Conservation (phyloP, 2,797 vertebrate species). For the Pangasius larnaudii region DNA sequence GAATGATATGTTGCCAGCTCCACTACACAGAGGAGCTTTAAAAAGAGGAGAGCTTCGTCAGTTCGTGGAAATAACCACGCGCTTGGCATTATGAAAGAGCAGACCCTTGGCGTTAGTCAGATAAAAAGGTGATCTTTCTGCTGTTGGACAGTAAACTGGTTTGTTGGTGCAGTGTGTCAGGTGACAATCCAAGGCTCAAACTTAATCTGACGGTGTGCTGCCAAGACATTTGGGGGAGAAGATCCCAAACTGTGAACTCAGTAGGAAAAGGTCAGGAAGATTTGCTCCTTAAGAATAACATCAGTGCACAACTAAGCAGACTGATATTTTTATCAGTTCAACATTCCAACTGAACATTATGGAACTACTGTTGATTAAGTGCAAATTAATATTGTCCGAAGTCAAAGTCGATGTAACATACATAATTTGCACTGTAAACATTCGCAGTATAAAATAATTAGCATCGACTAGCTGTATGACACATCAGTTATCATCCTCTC, state of each 20-base stretch:
- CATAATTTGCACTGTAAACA: background rate
- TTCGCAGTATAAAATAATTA: background rate
- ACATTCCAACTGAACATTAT: background rate
- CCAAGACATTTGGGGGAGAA: background rate
- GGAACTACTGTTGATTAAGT: background rate
- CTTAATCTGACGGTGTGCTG: background rate
- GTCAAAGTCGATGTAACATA: background rate
- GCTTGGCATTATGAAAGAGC: slow-evolving; percentile 24
- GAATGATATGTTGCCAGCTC: slow-evolving; percentile 29
- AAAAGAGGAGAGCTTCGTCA: slow-evolving; percentile 22
- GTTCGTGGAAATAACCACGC: slow-evolving; percentile 24
- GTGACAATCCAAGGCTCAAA: slow-evolving; percentile 27
- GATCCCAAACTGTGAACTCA: slow-evolving; percentile 13
- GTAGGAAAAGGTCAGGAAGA: slow-evolving; percentile 21
- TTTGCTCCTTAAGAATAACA: slow-evolving; percentile 13
- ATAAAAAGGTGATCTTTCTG: slow-evolving; percentile 18
- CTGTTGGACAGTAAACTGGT: slow-evolving; percentile 15
- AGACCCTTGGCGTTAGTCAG: slow-evolving; percentile 1
- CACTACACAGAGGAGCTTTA: slow-evolving; percentile 23
- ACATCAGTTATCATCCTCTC: background rate
- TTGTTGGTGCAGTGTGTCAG: background rate
- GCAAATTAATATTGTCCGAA: background rate
- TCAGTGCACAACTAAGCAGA: background rate
- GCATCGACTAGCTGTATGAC: slow-evolving; percentile 6
- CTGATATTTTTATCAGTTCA: background rate